Percentiles rank a stretch among this genome's conserved stretches.
Evolutionary conservation across 2,113 vertebrate species (phyloP).

Genomic region (Sorex araneus): DNA sequence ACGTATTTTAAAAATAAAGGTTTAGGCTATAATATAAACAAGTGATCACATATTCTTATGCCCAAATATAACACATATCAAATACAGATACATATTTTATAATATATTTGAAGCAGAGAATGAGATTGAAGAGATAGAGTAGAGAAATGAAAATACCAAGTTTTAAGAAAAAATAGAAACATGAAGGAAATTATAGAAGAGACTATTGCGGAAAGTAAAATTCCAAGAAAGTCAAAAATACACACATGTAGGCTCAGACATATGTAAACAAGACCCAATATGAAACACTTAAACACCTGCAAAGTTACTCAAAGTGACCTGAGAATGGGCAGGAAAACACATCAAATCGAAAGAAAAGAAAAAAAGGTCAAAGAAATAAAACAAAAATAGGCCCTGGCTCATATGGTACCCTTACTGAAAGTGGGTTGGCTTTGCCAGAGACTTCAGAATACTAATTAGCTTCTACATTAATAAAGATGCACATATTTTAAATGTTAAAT

Average conservation of each 20-base stretch:
- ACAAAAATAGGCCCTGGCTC: too few species aligned
- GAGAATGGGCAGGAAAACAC: not conserved
- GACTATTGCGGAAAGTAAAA: not conserved
- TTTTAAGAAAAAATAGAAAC: not conserved
- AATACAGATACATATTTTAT: conserved; percentile 10
- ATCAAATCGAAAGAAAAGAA: too few species aligned
- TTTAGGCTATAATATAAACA: not conserved
- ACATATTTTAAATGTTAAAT: not conserved
- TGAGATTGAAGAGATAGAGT: not conserved
- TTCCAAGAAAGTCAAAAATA: too few species aligned
- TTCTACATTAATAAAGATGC: not conserved
- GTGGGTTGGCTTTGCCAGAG: not conserved
- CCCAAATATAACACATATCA: not conserved
- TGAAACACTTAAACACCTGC: too few species aligned
- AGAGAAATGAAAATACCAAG: not conserved
- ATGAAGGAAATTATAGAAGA: not conserved
- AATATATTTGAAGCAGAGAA: not conserved
- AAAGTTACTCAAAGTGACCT: not conserved
- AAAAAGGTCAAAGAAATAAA: not conserved
- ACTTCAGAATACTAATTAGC: not conserved
- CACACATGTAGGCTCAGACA: too few species aligned
- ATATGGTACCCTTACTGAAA: not conserved
- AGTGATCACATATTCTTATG: not conserved
- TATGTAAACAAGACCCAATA: too few species aligned
- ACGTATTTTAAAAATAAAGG: not conserved